A percentile compares a stretch with the other conserved stretches of the same genome.
These are phyloP conservation scores for Macquaria australasica DNA, from an alignment of 2,113 vertebrate species.

Conservation along the genomic window DNA sequence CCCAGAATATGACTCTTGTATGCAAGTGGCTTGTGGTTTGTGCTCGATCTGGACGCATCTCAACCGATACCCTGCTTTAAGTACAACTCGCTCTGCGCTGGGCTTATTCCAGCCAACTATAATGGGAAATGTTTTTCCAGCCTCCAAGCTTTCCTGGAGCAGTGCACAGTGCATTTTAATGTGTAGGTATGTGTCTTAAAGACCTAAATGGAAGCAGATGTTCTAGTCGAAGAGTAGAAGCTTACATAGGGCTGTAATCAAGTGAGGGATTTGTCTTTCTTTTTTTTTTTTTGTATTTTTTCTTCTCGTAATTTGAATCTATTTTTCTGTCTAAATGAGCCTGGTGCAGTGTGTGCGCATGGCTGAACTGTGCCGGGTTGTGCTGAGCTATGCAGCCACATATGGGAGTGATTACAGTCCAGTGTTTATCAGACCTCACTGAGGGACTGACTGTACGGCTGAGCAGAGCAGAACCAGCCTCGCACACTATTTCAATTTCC, in stretches of 20 bases:
- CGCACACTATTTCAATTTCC: slow-evolving; percentile 37
- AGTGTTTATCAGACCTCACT: slow-evolving; percentile 79
- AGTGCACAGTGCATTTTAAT: slow-evolving; percentile 72
- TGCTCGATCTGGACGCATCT: slow-evolving; percentile 59
- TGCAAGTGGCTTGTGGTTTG: slow-evolving; percentile 56
- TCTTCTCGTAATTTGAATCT: slow-evolving; percentile 77
- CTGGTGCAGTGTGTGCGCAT: slow-evolving; percentile 60
- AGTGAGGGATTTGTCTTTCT: slow-evolving; percentile 49
- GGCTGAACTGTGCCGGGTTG: slow-evolving; percentile 54
- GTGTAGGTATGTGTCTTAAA: slow-evolving; percentile 82
- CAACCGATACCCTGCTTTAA: slow-evolving; percentile 55
- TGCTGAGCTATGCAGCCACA: slow-evolving; percentile 79
- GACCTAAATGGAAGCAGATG: slow-evolving; percentile 88
- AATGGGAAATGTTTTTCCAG: slow-evolving; percentile 79
- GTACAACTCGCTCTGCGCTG: slow-evolving; percentile 56
- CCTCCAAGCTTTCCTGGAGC: slow-evolving; percentile 65
- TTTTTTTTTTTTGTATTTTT: slow-evolving; percentile 60
- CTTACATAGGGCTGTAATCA: slow-evolving; percentile 85
- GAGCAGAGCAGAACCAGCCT: slow-evolving; percentile 63
- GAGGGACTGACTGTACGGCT: slow-evolving; percentile 63
- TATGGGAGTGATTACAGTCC: slow-evolving; percentile 84
- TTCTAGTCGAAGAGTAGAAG: slow-evolving; percentile 67
- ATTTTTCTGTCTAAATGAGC: slow-evolving; percentile 76
- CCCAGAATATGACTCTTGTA: slow-evolving; percentile 23
- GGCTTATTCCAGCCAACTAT: slow-evolving; percentile 72